These are phyloP conservation scores for Seriola dumerili DNA, from an alignment of 2,113 vertebrate genomes.

Conservation along the genomic window DNA sequence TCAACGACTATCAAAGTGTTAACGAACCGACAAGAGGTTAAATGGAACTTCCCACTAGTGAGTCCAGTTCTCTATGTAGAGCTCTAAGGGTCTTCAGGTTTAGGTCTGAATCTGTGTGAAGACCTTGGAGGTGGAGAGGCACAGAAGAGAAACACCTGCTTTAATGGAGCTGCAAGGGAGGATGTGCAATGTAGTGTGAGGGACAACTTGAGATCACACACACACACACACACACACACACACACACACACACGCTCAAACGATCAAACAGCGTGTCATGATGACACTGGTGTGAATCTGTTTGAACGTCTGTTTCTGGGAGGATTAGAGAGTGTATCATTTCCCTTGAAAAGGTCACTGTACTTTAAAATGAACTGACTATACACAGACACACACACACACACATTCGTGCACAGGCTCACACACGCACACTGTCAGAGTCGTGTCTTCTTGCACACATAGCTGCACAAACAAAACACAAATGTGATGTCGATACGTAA, in stretches of 20 bases:
- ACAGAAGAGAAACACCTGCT: too few species aligned
- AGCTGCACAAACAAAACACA: not conserved
- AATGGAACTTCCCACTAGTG: too few species aligned
- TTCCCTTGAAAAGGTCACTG: slow-evolving; percentile 30
- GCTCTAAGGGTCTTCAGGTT: not conserved
- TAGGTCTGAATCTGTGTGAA: not conserved
- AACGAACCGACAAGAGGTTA: too few species aligned
- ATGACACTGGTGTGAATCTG: not conserved
- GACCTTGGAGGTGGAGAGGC: not conserved
- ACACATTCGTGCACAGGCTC: not conserved
- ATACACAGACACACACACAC: not conserved
- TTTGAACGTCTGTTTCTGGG: not conserved
- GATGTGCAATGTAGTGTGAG: too few species aligned
- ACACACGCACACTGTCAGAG: not conserved
- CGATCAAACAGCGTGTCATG: not conserved
- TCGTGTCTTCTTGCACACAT: not conserved
- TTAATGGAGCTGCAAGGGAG: too few species aligned
- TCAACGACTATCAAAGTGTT: too few species aligned
- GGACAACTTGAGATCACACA: not conserved
- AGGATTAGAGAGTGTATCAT: slow-evolving; percentile 2
- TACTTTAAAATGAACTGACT: not conserved
- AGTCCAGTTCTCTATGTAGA: too few species aligned
- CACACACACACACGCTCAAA: not conserved
- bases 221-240: not conserved
- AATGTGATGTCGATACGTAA: not conserved